Conservation (phyloP, 2,888 invertebrate species). For the Hydriomena furcata region DNA sequence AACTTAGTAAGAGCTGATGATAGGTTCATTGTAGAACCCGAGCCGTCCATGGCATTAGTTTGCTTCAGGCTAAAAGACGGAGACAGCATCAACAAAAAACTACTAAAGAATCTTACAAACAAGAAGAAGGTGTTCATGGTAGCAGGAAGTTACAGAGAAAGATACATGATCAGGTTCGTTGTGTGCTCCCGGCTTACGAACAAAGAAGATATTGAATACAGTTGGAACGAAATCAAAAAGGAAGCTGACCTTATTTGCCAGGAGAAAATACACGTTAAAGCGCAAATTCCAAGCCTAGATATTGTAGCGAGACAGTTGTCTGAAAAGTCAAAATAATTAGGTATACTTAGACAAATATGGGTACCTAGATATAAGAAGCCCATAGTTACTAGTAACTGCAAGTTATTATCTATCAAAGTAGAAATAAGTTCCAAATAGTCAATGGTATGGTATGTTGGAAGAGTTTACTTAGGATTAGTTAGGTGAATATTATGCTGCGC, state of each 20-base stretch:
- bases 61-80: conserved; percentile 94
- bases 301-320: conserved; percentile 55
- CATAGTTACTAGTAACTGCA: not conserved
- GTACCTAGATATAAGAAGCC: not conserved
- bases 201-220: conserved; percentile 88
- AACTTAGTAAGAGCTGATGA: conserved; percentile 86
- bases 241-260: conserved; percentile 72
- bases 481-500: not conserved
- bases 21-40: conserved; percentile 90
- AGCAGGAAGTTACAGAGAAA: conserved; percentile 87
- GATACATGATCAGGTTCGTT: conserved; percentile 90
- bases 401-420: not conserved
- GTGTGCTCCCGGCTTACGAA: conserved; percentile 90
- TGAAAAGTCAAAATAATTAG: conserved; percentile 65
- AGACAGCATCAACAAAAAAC: conserved; percentile 86
- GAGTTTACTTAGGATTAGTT: not conserved
- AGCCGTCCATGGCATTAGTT: conserved; percentile 91
- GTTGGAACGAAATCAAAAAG: conserved; percentile 86
- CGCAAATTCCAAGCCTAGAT: conserved; percentile 60
- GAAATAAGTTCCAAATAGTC: conserved; percentile 15
- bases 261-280: conserved; percentile 54
- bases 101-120: conserved; percentile 89
- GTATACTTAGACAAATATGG: too few relatives aligned
- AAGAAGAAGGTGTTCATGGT: conserved; percentile 92
- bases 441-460: too few relatives aligned